Base-by-base conservation (phyloP, 2,888 invertebrate species). In the Eilema depressum region DNA sequence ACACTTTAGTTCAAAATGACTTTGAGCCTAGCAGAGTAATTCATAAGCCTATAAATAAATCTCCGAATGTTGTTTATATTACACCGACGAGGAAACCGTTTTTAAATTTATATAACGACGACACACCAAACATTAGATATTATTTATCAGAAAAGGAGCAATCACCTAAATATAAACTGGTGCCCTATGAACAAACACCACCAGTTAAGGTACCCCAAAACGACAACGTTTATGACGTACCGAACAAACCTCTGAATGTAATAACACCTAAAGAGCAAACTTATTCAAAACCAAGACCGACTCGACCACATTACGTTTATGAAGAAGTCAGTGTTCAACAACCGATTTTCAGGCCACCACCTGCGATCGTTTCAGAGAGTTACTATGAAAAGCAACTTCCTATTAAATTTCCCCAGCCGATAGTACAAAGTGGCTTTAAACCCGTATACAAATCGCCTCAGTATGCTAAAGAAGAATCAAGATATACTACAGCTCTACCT, bases 181-280 rank as follows among this genome's bases (percentile, higher is more conserved):
- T 95, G n/a, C 95, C 95, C 0, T 95, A 95, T 80, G 93, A 95
- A 70, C 95, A 95, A 85, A 92, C 95, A 17, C 95, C 95, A 60
- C 95, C 95, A 3, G 83, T 94, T 33, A 83, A 82, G 75, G 77
- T 85, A n/a, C 68, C 78, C 8, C 80, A 83, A 72, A 84, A 81
- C 69, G 85, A 85, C 68, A 85, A 87, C 47, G 61, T 86, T 66
- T 91, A 88, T 77, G 86, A 88, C 14, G 65, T 77, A 70, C 67
- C 82, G 26, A 88, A 88, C 70, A 91, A 90, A 75, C 86, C 88
- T 70, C 80, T 89, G 66, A 79, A 87, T 57, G 86, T 88, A 26
- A 87, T 87, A 68, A 76, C 87, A 74, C 87, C 86, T 11, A 91
- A 90, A 77, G 92, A 94, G 69, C 87, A 86, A 70, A 80, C 91